Evolutionary conservation across 2,797 vertebrate species (phyloP), one percentile per base, ranked within the genome.

Genomic region (Typhlichthys subterraneus): DNA sequence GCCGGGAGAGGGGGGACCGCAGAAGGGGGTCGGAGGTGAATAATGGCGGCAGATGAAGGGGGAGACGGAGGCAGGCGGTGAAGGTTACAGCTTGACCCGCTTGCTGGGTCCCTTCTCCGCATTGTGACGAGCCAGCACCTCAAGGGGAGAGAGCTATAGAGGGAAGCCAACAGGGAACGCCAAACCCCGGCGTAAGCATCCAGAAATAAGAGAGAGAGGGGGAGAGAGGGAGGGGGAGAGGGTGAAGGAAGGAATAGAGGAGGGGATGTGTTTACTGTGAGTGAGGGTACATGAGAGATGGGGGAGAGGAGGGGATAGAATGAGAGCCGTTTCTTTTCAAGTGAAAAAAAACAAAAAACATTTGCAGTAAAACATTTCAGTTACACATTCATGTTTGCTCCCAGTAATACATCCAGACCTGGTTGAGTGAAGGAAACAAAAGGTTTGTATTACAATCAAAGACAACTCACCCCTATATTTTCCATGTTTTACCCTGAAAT

Each of bases 171-270:
- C 67, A 13, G 70, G 66, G 67, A 79, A 81, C 54, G 70, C 77
- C 68, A 65, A 83, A 83, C 45, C 31, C 48, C 72, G 33, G 45
- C 0, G 82, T 88, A 80, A 87, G 82, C 80, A 82, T 31, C 74
- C 11, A 14, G 1, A 45, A 51, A 31, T 31, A 53, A 42, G 45
- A 42, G 51, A 55, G 62, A 62, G 31, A 5, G 45, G 2, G n/a
- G 4, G 54, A 60, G 33, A 52, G 15, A 49, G 14, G 4, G 53
- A 50, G 2, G 10, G 42, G 7, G 9, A 19, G 7, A 11, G 10
- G 29, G 15, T 9, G 47, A 38, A 13, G 31, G 45, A 10, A 48
- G 57, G 29, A 53, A 45, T 49, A 17, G 29, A 33, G 51, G 50
- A 53, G 31, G 14, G 19, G 51, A 45, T 33, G 50, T 9, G 12